phyloP scores from a whole-genome alignment of 2,888 invertebrate species.

The Drosophila conformis region DNA sequence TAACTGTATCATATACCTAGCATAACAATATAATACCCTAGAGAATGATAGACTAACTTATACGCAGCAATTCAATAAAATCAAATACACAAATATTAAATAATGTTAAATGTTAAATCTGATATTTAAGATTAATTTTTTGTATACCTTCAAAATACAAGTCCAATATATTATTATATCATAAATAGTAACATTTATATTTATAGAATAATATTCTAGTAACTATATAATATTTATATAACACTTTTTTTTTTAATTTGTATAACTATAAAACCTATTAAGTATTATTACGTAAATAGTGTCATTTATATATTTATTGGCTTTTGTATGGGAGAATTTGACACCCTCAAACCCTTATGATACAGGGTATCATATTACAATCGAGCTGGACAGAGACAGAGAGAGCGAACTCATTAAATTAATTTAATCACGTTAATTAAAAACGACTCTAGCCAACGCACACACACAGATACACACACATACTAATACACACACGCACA shows the following conservation, averaged over 20 bases:
- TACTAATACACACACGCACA: neutral
- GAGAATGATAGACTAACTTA: neutral
- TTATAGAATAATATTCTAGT: neutral
- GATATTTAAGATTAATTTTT: neutral
- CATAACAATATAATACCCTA: neutral
- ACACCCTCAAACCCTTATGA: neutral
- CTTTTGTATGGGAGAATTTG: neutral
- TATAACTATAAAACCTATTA: neutral
- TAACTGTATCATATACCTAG: too few species aligned
- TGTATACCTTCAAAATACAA: neutral
- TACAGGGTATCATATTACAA: constrained; percentile 24
- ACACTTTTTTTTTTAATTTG: neutral
- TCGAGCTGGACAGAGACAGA: constrained; percentile 23
- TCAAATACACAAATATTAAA: too few species aligned
- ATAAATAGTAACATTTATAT: neutral
- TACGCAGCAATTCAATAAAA: fast-evolving
- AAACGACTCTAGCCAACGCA: constrained; percentile 46
- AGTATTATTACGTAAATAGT: neutral
- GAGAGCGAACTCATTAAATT: constrained; percentile 65
- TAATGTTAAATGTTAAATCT: neutral
- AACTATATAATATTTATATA: neutral
- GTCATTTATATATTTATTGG: neutral
- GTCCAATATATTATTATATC: neutral
- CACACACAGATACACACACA: constrained; percentile 25
- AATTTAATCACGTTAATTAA: constrained; percentile 77